Percentiles rank a stretch among this genome's conserved stretches.
Evolutionary conservation across 35 echinoderm and acorn worm species (phyloP).

Genomic region (Ophiothrix spiculata): DNA sequence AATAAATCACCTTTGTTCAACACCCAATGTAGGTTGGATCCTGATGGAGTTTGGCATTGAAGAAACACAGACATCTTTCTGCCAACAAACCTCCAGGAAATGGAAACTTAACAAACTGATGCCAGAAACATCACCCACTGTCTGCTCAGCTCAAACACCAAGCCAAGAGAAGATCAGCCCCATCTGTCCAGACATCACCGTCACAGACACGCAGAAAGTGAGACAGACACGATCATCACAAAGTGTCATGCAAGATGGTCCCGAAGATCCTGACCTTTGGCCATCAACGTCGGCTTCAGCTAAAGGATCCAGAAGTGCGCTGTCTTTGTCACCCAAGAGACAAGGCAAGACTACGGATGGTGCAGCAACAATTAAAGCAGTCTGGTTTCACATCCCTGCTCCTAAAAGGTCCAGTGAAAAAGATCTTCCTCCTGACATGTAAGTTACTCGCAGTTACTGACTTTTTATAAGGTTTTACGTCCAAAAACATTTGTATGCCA

Average conservation of each 20-base stretch:
- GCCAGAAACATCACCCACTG: neutral
- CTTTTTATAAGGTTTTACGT: too few relatives aligned
- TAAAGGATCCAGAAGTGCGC: neutral
- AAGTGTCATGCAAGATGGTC: neutral
- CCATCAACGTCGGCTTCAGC: neutral
- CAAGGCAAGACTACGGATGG: neutral
- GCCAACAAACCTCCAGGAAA: neutral
- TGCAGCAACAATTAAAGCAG: conserved; percentile 1
- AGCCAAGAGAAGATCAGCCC: neutral
- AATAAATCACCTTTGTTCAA: too few relatives aligned
- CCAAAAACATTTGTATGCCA: too few relatives aligned
- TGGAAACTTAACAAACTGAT: neutral
- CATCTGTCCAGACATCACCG: neutral
- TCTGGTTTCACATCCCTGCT: conserved; percentile 27
- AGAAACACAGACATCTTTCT: neutral
- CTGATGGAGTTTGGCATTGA: neutral
- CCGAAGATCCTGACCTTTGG: neutral
- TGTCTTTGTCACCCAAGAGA: neutral
- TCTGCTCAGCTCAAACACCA: neutral
- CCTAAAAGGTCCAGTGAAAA: neutral
- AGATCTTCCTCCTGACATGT: conserved; percentile 11
- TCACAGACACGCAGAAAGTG: neutral
- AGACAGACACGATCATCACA: neutral
- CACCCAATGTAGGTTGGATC: too few relatives aligned
- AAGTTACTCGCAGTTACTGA: too few relatives aligned